A percentile compares a stretch with the other conserved stretches of the same genome.
Conservation (phyloP, 1,140 invertebrate genomes). For the Limonius californicus region DNA sequence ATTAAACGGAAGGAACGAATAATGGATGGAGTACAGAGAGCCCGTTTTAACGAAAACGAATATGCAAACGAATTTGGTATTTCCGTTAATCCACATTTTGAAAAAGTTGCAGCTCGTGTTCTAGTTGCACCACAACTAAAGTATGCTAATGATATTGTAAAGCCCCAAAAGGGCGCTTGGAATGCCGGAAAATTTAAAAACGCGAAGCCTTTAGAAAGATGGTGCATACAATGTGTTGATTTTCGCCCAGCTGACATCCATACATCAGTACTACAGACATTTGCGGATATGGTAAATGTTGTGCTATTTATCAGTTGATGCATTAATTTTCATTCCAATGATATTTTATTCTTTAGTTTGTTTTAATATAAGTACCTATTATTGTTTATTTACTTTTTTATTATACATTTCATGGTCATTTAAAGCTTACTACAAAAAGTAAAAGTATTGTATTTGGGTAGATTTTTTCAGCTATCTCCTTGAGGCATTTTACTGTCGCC, state of each 20-base stretch:
- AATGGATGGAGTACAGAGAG: conserved; percentile 51
- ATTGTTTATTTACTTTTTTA: too few relatives aligned
- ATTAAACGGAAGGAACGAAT: conserved; percentile 60
- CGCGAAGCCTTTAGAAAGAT: conserved; percentile 34
- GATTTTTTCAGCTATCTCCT: too few relatives aligned
- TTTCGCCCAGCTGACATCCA: conserved; percentile 13
- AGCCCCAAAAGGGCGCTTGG: conserved; percentile 50
- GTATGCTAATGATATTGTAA: conserved; percentile 41
- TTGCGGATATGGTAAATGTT: conserved; percentile 32
- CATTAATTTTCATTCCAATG: too few relatives aligned
- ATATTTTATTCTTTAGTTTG: too few relatives aligned
- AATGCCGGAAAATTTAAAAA: conserved; percentile 41
- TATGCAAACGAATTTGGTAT: conserved; percentile 59
- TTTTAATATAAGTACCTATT: too few relatives aligned
- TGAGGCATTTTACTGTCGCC: too few relatives aligned
- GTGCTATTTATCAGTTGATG: too few relatives aligned
- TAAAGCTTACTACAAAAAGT: too few relatives aligned
- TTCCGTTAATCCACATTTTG: conserved; percentile 51
- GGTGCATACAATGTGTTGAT: conserved; percentile 44
- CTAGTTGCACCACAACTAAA: conserved; percentile 53
- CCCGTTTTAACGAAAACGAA: conserved; percentile 50
- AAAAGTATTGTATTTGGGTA: too few relatives aligned
- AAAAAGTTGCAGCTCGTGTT: conserved; percentile 54
- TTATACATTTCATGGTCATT: too few relatives aligned
- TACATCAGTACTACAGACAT: conserved; percentile 18